Evolutionary conservation across 2,797 vertebrate genomes (phyloP).

Genomic region (Myripristis jacobus): DNA sequence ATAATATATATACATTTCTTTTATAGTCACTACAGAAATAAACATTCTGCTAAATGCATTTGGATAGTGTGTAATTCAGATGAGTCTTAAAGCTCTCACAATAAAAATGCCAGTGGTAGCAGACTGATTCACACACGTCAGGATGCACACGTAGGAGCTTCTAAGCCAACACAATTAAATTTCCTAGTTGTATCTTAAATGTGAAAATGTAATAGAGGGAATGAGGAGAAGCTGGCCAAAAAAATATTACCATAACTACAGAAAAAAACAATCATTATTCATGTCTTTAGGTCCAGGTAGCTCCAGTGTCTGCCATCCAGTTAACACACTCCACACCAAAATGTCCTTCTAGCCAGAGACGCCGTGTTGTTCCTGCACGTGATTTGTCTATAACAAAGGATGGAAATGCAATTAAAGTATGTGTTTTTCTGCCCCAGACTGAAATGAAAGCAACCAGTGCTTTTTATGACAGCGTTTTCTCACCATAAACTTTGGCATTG

Average conservation of each 20-base stretch:
- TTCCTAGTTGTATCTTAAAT: too few species aligned
- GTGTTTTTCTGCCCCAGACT: conserved; percentile 60
- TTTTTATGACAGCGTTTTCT: conserved; percentile 60
- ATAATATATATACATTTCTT: too few species aligned
- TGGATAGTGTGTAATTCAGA: too few species aligned
- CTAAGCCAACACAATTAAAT: neutral
- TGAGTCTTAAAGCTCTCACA: too few species aligned
- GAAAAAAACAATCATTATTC: neutral
- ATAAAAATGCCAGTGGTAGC: too few species aligned
- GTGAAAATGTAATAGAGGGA: neutral
- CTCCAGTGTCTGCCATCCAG: neutral
- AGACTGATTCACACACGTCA: too few species aligned
- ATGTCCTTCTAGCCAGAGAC: conserved; percentile 19
- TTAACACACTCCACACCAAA: conserved; percentile 20
- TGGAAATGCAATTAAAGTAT: conserved; percentile 64
- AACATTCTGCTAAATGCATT: too few species aligned
- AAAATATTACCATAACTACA: neutral
- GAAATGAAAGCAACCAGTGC: conserved; percentile 55
- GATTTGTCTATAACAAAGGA: conserved; percentile 57
- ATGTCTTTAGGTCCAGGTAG: neutral
- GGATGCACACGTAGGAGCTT: too few species aligned
- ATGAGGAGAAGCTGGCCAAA: neutral
- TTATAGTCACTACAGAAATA: too few species aligned
- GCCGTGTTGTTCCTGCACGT: conserved; percentile 28
- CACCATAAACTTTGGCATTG: conserved; percentile 53